Evolutionary conservation across 2,888 invertebrate genomes (phyloP).

Genomic region (Leucophenga maculata): DNA sequence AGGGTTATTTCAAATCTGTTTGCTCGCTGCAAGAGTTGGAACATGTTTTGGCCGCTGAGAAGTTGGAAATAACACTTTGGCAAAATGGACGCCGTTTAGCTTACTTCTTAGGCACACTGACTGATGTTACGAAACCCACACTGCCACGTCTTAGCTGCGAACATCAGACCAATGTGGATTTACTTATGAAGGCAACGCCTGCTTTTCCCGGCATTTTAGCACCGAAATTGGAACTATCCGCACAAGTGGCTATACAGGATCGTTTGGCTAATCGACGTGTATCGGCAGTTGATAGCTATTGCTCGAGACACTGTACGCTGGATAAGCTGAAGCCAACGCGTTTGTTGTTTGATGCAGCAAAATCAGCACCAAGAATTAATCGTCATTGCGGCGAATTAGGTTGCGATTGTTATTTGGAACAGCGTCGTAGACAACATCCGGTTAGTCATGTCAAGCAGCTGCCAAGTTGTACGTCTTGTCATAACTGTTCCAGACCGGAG

Average conservation of each 20-base stretch:
- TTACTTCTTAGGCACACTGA: constrained; percentile 65
- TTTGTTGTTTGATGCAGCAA: constrained; percentile 20
- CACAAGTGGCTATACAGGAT: constrained; percentile 53
- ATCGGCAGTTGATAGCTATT: constrained; percentile 2
- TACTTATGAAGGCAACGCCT: constrained; percentile 68
- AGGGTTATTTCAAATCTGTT: constrained; percentile 68
- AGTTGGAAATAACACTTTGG: constrained; percentile 69
- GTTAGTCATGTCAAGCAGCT: constrained; percentile 63
- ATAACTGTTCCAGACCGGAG: background rate
- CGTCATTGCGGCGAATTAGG: constrained; percentile 36
- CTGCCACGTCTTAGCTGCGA: constrained; percentile 57
- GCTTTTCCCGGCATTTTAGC: constrained; percentile 71
- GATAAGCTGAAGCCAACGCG: constrained; percentile 12
- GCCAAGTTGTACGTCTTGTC: background rate
- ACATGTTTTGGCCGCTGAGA: constrained; percentile 58
- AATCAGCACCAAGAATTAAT: constrained; percentile 12
- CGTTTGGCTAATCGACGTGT: constrained; percentile 34
- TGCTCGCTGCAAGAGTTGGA: constrained; percentile 58
- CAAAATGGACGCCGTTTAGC: constrained; percentile 70
- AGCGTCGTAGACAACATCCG: constrained; percentile 58
- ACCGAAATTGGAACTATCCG: constrained; percentile 69
- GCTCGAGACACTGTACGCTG: constrained; percentile 1
- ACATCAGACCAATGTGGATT: constrained; percentile 64
- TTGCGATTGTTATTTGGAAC: constrained; percentile 34
- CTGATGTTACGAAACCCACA: constrained; percentile 61